These are phyloP conservation scores for Zalophus californianus DNA, from an alignment of 2,797 vertebrate genomes.

Conservation along the genomic window DNA sequence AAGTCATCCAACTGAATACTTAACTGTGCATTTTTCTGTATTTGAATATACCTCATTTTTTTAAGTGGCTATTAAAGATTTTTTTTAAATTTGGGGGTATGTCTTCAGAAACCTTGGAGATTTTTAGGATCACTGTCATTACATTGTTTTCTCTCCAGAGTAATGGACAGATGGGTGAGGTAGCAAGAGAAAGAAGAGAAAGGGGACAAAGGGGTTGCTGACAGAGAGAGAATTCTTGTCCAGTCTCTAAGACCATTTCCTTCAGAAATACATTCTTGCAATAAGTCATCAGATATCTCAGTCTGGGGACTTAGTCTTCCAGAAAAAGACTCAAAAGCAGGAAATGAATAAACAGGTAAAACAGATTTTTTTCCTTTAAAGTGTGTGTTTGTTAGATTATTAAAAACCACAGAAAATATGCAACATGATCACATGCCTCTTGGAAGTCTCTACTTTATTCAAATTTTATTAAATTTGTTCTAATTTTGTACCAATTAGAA, in stretches of 20 bases:
- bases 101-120: neutral
- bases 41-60: neutral
- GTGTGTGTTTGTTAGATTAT: neutral
- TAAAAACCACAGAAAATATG: conserved; percentile 38
- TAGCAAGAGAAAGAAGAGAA: neutral
- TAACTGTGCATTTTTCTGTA: neutral
- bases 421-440: neutral
- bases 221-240: neutral
- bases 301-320: neutral
- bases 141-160: neutral
- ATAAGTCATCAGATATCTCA: neutral
- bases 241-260: neutral
- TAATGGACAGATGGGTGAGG: neutral
- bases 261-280: neutral
- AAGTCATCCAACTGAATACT: neutral
- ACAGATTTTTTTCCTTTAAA: neutral
- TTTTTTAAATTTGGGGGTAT: neutral
- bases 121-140: neutral
- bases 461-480: conserved; percentile 30
- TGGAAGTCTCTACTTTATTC: neutral
- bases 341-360: conserved; percentile 10
- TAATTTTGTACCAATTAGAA: conserved; percentile 34
- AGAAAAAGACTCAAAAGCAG: neutral
- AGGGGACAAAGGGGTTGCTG: too few species aligned
- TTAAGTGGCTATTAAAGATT: neutral